phyloP scores from a whole-genome alignment of 2,113 vertebrate species.

The Diadophis punctatus region DNA sequence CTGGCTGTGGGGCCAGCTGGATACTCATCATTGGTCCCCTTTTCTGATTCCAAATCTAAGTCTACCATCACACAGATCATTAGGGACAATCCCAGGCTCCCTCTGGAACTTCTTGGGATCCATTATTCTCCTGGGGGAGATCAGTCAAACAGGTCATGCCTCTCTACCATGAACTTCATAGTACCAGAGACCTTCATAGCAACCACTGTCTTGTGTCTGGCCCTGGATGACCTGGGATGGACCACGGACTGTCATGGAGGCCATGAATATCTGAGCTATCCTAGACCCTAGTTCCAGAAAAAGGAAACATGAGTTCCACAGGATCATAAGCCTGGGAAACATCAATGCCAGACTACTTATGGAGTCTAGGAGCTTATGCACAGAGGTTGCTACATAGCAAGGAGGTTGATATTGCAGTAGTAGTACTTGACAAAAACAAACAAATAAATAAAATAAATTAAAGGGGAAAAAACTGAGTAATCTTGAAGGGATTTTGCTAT shows the following conservation, averaged over 20 bases:
- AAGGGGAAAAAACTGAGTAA: not conserved
- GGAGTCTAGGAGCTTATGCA: not conserved
- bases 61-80: not conserved
- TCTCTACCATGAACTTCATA: not conserved
- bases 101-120: not conserved
- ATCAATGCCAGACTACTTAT: not conserved
- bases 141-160: not conserved
- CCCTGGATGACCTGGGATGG: not conserved
- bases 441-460: too few species aligned
- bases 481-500: not conserved
- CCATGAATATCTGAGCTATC: not conserved
- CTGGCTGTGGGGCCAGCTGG: too few species aligned
- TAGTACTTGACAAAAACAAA: too few species aligned
- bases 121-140: not conserved
- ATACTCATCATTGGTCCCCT: too few species aligned
- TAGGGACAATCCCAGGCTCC: not conserved
- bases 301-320: not conserved
- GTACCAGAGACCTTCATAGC: not conserved
- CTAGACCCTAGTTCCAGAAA: not conserved
- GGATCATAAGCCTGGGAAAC: not conserved
- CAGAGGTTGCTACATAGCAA: not conserved
- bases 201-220: not conserved
- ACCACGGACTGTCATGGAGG: too few species aligned
- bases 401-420: not conserved
- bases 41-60: too few species aligned